A percentile compares a stretch with the other conserved stretches of the same genome.
Conservation (phyloP, 1,140 invertebrate genomes). For the Caenorhabditis briggsae region DNA sequence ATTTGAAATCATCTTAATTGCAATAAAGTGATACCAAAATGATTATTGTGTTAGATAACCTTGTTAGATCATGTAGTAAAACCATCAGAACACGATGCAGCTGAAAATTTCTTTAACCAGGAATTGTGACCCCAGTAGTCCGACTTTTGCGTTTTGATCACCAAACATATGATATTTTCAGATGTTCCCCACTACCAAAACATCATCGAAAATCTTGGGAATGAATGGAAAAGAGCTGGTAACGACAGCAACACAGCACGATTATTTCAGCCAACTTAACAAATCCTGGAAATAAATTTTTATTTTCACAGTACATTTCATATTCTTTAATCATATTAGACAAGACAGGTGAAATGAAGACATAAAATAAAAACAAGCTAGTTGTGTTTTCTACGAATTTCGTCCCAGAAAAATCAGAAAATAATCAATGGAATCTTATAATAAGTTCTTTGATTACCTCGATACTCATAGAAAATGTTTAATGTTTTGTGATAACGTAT, state of each 20-base stretch:
- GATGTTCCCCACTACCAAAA: constrained; percentile 5
- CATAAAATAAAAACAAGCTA: not conserved
- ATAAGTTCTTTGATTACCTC: not conserved
- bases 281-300: constrained; percentile 7
- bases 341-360: not conserved
- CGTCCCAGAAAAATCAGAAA: not conserved
- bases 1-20: too few relatives aligned
- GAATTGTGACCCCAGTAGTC: too few relatives aligned
- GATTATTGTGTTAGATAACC: too few relatives aligned
- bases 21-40: too few relatives aligned
- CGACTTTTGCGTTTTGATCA: not conserved
- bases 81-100: too few relatives aligned
- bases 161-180: not conserved
- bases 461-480: constrained; percentile 1
- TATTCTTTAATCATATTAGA: not conserved
- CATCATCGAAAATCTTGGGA: not conserved
- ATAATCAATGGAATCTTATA: not conserved
- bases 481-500: not conserved
- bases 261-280: constrained; percentile 33
- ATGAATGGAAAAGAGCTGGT: constrained; percentile 45
- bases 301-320: not conserved
- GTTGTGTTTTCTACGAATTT: not conserved
- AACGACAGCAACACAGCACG: constrained; percentile 12
- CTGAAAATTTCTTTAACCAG: too few relatives aligned
- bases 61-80: too few relatives aligned